Base-by-base conservation (phyloP, 2,888 invertebrate species). In the Eumerus sabulonum region DNA sequence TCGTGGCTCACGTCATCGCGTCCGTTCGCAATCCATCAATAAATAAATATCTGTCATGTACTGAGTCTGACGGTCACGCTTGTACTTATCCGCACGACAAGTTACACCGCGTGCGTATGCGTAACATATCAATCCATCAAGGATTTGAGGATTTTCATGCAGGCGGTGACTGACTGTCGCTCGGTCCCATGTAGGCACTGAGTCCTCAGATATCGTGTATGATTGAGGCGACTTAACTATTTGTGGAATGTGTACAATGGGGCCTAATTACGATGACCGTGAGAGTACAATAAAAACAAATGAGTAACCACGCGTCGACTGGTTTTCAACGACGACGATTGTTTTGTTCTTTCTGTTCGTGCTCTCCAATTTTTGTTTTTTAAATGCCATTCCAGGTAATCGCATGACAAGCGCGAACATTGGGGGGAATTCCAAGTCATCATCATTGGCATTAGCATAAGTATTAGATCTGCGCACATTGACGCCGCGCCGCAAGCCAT, bases 261-360 rank as follows among this genome's bases (percentile, higher is more conserved):
- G 47, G 40, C 40, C 56, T 62, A 40, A 48, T 53, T 53, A 35
- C 19, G 53, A 59, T 17, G 18, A 17, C 11, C 36, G 38, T n/a
- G 38, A 36, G 16, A 14, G 42, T 17, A 51, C 48, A 74, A 68
- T 67, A 54, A 77, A 74, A 79, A 79, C 79, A 79, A 79, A 74
- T 74, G 74, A 74, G 68, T 74, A 79, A 79, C 77, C 77, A 79
- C 74, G 79, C 79, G 79, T 64, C 79, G 53, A 77, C 73, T 63
- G 74, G 74, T 79, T 73, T 79, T 74, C 44, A 70, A 64, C 68
- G 70, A 64, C 68, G 70, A 64, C 59, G 63, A 48, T 63, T 60
- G 19, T 44, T n/a, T n/a, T 67, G 13, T 19, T 51, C 18, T 1
- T 62, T 47, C 5, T 27, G 35, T 18, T 54, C 40, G n/a, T 9